A percentile compares a stretch with the other conserved stretches of the same genome.
These are phyloP conservation scores for Xyrauchen texanus DNA, from an alignment of 2,113 vertebrate species.

Conservation along the genomic window DNA sequence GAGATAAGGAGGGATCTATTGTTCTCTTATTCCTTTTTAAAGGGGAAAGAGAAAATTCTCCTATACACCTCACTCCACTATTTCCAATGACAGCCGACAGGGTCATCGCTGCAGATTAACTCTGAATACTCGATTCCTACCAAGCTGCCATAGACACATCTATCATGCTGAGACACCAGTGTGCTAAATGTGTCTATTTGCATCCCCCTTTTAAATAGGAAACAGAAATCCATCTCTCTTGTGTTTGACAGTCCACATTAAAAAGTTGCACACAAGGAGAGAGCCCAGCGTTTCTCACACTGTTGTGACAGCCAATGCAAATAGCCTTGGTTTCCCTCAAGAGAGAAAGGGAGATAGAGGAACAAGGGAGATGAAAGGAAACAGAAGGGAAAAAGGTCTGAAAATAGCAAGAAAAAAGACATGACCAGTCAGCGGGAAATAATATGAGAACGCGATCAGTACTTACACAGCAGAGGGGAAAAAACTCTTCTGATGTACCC, in stretches of 20 bases:
- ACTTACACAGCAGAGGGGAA: conserved; percentile 59
- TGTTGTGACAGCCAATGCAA: conserved; percentile 76
- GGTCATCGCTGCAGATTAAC: conserved; percentile 71
- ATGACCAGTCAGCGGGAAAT: conserved; percentile 38
- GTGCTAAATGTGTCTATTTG: conserved; percentile 69
- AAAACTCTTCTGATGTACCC: conserved; percentile 61
- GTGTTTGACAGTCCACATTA: conserved; percentile 73
- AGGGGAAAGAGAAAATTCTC: not conserved
- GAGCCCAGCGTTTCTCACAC: conserved; percentile 66
- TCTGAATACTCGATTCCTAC: conserved; percentile 60
- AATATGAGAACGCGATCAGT: conserved; percentile 28
- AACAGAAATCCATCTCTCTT: conserved; percentile 66
- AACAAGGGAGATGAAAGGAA: conserved; percentile 47
- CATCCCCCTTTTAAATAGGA: conserved; percentile 49
- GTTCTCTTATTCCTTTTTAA: conserved; percentile 5
- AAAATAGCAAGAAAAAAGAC: conserved; percentile 40
- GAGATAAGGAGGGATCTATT: not conserved
- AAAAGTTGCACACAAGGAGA: conserved; percentile 61
- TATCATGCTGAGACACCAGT: conserved; percentile 66
- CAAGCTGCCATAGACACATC: conserved; percentile 54
- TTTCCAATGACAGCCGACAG: conserved; percentile 49
- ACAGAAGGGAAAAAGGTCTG: conserved; percentile 32
- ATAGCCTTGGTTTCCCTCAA: conserved; percentile 59
- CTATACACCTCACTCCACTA: conserved; percentile 44
- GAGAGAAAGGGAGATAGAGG: conserved; percentile 50